Conservation (phyloP, 1,140 invertebrate species). For the Mylabris phalerata region DNA sequence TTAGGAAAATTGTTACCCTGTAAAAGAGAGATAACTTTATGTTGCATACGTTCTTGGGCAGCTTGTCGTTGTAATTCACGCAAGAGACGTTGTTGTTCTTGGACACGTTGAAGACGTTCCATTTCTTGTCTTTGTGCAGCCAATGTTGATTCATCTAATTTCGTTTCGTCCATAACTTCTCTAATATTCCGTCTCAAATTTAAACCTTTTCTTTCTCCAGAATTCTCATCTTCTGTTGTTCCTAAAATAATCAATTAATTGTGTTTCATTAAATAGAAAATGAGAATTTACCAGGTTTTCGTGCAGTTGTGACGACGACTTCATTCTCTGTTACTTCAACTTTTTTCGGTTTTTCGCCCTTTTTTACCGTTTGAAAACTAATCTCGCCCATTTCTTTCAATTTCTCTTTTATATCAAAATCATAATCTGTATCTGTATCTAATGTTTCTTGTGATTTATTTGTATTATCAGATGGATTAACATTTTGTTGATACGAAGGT, state of each 20-base stretch:
- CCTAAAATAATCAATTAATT: slow-evolving; percentile 7
- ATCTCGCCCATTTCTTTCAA: slow-evolving; percentile 54
- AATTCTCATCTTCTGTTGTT: slow-evolving; percentile 26
- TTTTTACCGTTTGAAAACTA: slow-evolving; percentile 40
- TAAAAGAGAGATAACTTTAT: slow-evolving; percentile 61
- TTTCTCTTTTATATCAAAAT: slow-evolving; percentile 49
- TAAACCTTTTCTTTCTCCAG: slow-evolving; percentile 46
- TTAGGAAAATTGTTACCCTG: slow-evolving; percentile 54
- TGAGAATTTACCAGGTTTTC: slow-evolving; percentile 31
- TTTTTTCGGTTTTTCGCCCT: slow-evolving; percentile 36
- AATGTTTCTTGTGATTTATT: slow-evolving; percentile 13
- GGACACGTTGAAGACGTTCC: slow-evolving; percentile 75
- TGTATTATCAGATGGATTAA: not conserved
- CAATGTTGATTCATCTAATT: slow-evolving; percentile 86
- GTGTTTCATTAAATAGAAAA: not conserved
- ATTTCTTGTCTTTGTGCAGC: slow-evolving; percentile 87
- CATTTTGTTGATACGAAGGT: slow-evolving; percentile 12
- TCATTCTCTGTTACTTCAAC: slow-evolving; percentile 36
- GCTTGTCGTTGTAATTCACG: slow-evolving; percentile 69
- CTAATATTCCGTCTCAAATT: slow-evolving; percentile 78
- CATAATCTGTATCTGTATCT: slow-evolving; percentile 27
- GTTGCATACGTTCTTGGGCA: slow-evolving; percentile 58
- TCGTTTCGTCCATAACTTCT: slow-evolving; percentile 87
- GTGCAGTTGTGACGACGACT: slow-evolving; percentile 35
- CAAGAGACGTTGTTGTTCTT: slow-evolving; percentile 74